Conservation (phyloP, 2,797 vertebrate genomes). For the Sebastes vulpes region DNA sequence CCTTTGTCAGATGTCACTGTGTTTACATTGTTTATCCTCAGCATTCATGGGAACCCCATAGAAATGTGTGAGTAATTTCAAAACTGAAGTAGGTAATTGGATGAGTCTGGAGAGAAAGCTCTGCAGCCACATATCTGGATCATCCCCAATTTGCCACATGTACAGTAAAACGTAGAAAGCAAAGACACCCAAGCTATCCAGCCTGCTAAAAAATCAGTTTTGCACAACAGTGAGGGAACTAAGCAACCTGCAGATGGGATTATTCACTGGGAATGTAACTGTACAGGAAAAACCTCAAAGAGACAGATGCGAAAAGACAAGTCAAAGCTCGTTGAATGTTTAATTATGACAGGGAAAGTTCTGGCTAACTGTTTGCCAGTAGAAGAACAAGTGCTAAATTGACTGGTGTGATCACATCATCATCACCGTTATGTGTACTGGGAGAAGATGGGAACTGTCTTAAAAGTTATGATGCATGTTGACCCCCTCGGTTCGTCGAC, state of each 20-base stretch:
- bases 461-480: not conserved
- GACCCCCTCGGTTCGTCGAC: not conserved
- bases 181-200: not conserved
- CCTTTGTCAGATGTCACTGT: not conserved
- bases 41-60: not conserved
- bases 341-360: not conserved
- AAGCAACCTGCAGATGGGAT: not conserved
- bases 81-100: not conserved
- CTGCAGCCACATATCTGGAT: conserved; percentile 57
- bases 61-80: not conserved
- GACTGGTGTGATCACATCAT: not conserved
- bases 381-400: not conserved
- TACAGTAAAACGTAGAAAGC: conserved; percentile 50
- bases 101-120: not conserved
- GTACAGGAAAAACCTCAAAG: not conserved
- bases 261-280: not conserved
- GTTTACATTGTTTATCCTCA: not conserved
- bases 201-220: not conserved
- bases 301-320: not conserved
- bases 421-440: not conserved
- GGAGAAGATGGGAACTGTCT: not conserved
- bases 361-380: not conserved
- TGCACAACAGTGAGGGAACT: not conserved
- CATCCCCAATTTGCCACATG: conserved; percentile 82
- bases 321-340: not conserved